Conservation (phyloP, 2,888 invertebrate genomes). For the Baccha elongata region DNA sequence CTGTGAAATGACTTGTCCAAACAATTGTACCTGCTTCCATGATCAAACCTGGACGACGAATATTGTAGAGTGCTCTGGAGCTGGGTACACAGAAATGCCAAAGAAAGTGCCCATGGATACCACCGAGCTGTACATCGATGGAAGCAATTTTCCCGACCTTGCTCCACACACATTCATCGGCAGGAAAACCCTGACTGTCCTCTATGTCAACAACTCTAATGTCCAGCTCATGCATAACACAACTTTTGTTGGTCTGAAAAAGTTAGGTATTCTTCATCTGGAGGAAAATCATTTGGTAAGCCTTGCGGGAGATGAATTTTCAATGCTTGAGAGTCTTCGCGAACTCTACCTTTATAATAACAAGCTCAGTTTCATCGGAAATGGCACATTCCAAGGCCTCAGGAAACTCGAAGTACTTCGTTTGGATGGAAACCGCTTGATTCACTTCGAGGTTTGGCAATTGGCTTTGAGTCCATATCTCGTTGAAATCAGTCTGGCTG, state of each 20-base stretch:
- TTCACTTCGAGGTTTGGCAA: slow-evolving; percentile 93
- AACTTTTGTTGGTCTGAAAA: slow-evolving; percentile 93
- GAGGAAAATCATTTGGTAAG: slow-evolving; percentile 93
- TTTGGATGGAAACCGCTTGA: slow-evolving; percentile 92
- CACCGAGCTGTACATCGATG: slow-evolving; percentile 96
- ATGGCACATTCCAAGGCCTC: slow-evolving; percentile 91
- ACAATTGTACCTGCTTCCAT: slow-evolving; percentile 96
- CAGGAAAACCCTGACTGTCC: slow-evolving; percentile 92
- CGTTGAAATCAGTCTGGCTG: slow-evolving; percentile 91
- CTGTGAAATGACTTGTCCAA: slow-evolving; percentile 98
- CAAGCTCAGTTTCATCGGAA: slow-evolving; percentile 91
- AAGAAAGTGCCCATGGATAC: slow-evolving; percentile 97
- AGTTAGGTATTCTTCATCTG: slow-evolving; percentile 91
- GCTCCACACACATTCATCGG: slow-evolving; percentile 95
- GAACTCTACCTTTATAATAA: slow-evolving; percentile 95
- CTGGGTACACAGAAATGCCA: slow-evolving; percentile 92
- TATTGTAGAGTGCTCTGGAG: slow-evolving; percentile 94
- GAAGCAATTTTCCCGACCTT: slow-evolving; percentile 93
- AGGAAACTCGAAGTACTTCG: slow-evolving; percentile 92
- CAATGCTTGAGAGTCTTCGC: slow-evolving; percentile 90
- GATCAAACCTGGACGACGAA: slow-evolving; percentile 97
- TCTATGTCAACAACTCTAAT: slow-evolving; percentile 94
- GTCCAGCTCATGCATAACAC: slow-evolving; percentile 93
- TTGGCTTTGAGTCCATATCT: slow-evolving; percentile 92
- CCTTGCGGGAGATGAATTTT: slow-evolving; percentile 91